These are phyloP conservation scores for Vireo altiloquus DNA, from an alignment of 2,113 vertebrate genomes.

Conservation along the genomic window DNA sequence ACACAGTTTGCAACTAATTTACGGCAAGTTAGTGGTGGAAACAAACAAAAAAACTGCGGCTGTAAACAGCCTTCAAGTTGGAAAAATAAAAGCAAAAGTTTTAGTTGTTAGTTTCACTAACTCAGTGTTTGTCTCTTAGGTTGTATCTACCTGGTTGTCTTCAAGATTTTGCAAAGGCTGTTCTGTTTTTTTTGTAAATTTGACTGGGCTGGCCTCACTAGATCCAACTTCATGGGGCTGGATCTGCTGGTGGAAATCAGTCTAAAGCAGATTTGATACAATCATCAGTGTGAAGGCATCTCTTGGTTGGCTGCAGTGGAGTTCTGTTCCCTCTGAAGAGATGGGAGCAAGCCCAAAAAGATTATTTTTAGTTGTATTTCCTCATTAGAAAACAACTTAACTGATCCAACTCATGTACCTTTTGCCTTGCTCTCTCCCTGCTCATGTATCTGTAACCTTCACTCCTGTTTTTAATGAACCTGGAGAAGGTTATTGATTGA, in stretches of 20 bases:
- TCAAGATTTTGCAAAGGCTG: not conserved
- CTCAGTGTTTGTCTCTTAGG: not conserved
- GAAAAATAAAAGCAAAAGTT: not conserved
- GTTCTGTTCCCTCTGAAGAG: slow-evolving; percentile 12
- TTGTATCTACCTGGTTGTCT: not conserved
- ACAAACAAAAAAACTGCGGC: not conserved
- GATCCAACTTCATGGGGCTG: slow-evolving; percentile 7
- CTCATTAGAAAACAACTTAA: slow-evolving; percentile 11
- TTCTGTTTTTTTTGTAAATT: not conserved
- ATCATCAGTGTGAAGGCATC: not conserved
- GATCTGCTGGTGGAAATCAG: not conserved
- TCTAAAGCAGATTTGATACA: slow-evolving; percentile 35
- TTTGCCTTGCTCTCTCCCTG: not conserved
- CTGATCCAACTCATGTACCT: slow-evolving; percentile 25
- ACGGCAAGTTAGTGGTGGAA: not conserved
- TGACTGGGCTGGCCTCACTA: not conserved
- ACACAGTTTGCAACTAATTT: not conserved
- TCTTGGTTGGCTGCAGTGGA: slow-evolving; percentile 20
- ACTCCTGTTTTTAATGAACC: slow-evolving; percentile 33
- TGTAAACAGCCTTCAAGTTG: not conserved
- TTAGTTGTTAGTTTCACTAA: not conserved
- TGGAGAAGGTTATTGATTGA: slow-evolving; percentile 6
- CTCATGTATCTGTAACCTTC: slow-evolving; percentile 27
- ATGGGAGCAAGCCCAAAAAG: slow-evolving; percentile 26
- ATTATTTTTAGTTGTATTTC: slow-evolving; percentile 59